Evolutionary conservation across 2,113 vertebrate species (phyloP), one percentile per base, ranked within the genome.

Genomic region (Cryptotis parvus): DNA sequence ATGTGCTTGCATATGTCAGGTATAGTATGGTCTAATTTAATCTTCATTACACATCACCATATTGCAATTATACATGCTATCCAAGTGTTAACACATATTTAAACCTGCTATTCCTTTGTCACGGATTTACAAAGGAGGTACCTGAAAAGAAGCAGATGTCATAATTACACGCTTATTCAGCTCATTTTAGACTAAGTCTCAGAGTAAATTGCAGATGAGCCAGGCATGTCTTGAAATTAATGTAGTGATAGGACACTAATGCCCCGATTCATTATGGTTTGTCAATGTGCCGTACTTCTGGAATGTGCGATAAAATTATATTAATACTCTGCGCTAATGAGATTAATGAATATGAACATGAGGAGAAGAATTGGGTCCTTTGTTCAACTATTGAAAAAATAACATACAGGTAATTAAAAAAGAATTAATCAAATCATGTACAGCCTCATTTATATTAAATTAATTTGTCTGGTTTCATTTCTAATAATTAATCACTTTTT

Each of bases 221-320:
- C 95, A 96, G 96, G 97, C 97, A 94, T 97, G 97, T 97, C 97
- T 97, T 93, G 95, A 98, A 98, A 98, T 98, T 98, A 98, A 98
- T 98, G 97, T 98, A 97, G 96, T 96, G 97, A 97, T 97, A 96
- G 97, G 85, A 90, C 94, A 93, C 96, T 97, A 98, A 98, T 96
- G 97, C 97, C 97, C 96, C 98, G 98, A 99, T 98, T 98, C 98
- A 99, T 99, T 98, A 98, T 84, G 91, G 94, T 97, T 98, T 98
- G 97, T 97, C 98, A 98, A 98, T 97, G 98, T 97, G 97, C 97
- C 95, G 97, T 98, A 98, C 98, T 99, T 99, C 99, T 99, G 99
- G 98, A 99, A 99, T 98, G 98, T 98, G 98, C 97, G 99, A 99
- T 99, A 99, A 99, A 99, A 99, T 99, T 98, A 99, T 99, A 99